These are phyloP conservation scores for Mythimna vitellina DNA, from an alignment of 2,888 invertebrate genomes.

Conservation along the genomic window DNA sequence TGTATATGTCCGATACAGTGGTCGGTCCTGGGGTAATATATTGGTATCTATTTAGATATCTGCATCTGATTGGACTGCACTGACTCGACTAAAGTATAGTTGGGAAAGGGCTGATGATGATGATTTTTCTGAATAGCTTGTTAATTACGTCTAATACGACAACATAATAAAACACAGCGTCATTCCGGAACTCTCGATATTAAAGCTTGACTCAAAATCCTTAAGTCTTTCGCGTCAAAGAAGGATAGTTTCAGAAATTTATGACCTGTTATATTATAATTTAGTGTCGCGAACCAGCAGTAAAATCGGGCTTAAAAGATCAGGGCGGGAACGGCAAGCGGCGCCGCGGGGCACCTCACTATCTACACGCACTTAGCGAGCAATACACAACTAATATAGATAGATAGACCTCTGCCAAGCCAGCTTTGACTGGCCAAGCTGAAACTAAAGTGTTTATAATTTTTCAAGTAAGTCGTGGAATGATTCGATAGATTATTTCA, in stretches of 20 bases:
- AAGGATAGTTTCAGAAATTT: constrained; percentile 89
- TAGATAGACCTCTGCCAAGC: not conserved
- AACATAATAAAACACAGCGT: constrained; percentile 4
- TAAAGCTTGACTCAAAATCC: constrained; percentile 71
- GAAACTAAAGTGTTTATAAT: not conserved
- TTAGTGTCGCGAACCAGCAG: constrained; percentile 85
- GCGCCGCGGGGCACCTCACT: constrained; percentile 61
- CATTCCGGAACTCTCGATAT: constrained; percentile 55
- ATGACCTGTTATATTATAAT: constrained; percentile 90
- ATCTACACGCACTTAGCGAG: constrained; percentile 55
- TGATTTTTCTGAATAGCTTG: not conserved
- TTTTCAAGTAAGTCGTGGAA: not conserved
- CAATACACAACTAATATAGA: not conserved
- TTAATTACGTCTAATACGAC: not conserved
- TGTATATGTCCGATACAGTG: not conserved
- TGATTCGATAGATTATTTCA: not conserved
- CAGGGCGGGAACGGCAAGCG: constrained; percentile 69
- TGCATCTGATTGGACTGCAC: not conserved
- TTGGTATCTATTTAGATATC: no score
- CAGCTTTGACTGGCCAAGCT: not conserved
- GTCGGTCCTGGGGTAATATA: no score
- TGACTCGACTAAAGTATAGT: not conserved
- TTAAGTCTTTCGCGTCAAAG: constrained; percentile 82
- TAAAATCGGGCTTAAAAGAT: constrained; percentile 89
- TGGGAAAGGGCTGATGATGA: no score